phyloP scores from a whole-genome alignment of 2,888 invertebrate species.

The Itoplectis maculator region DNA sequence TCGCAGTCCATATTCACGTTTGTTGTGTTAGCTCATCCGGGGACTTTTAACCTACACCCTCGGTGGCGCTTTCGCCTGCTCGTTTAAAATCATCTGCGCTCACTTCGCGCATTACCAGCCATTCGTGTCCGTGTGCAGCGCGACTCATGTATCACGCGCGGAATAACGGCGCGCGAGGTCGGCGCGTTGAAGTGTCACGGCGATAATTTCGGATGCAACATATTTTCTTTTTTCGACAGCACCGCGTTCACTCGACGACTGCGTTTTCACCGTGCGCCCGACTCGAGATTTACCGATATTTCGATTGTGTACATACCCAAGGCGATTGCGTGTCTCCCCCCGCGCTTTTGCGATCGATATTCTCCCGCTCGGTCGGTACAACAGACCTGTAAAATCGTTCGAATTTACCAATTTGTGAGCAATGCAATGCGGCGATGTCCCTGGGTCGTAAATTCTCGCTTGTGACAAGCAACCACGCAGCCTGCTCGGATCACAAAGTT shows the following conservation, averaged over 20 bases:
- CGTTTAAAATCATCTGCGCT: conserved; percentile 1
- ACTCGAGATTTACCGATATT: neutral
- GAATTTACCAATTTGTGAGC: no score
- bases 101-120: neutral
- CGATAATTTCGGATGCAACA: neutral
- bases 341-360: no score
- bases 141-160: neutral
- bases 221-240: no score
- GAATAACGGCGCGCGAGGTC: neutral
- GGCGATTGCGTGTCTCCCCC: neutral
- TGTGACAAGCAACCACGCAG: no score
- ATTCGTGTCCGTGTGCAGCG: neutral
- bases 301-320: neutral
- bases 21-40: conserved; percentile 50
- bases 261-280: neutral
- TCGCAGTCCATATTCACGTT: conserved; percentile 85
- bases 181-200: neutral
- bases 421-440: no score
- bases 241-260: neutral
- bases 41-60: conserved; percentile 17
- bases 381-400: no score
- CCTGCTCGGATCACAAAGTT: no score
- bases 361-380: no score
- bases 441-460: no score
- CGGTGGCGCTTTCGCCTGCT: neutral